Base-by-base conservation (phyloP, 2,888 invertebrate genomes). In the Drosophila lutescens region DNA sequence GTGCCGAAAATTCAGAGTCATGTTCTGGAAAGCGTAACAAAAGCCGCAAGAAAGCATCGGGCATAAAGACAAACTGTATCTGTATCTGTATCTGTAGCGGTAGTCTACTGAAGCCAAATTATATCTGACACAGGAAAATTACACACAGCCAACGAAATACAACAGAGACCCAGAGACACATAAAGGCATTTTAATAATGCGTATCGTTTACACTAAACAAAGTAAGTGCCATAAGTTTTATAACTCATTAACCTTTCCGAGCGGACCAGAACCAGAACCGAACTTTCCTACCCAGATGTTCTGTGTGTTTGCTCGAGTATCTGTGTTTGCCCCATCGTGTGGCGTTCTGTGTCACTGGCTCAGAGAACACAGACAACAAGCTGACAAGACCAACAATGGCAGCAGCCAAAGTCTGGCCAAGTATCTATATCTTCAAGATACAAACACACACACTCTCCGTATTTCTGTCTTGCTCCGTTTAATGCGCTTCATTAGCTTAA, bases 21-120 rank as follows among this genome's bases (percentile, higher is more conserved):
- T 83, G 87, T 83, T 83, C 83, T 83, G 82, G 87, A 83, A 83
- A 83, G 83, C 83, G 83, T 81, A 87, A 83, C 83, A 81, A 81
- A 82, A 76, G 66, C 67, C 65, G 65, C 65, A 50, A 63, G 62
- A 63, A 61, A 69, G 58, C 67, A 50, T 15, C 47, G 7, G 17
- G 30, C 47, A 32, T 17, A 47, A 47, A 58, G 53, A 51, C 47
- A 17, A 47, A 51, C 61, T 68, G 46, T 47, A 71, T 59, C 51
- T 68, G 46, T 86, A 65, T 68, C 57, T 46, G 46, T 73, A 51
- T 46, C 59, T 46, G 53, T 60, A 51, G 56, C 47, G 62, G 51
- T 56, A 68, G 63, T 54, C 60, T 47, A 66, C 50, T 49, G 23
- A 68, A 68, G 47, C 66, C 44, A 68, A 70, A 86, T 77, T 82